Percentiles rank a stretch among this genome's conserved stretches.
Evolutionary conservation across 2,888 invertebrate species (phyloP).

Genomic region (Ptilodon capucinus): DNA sequence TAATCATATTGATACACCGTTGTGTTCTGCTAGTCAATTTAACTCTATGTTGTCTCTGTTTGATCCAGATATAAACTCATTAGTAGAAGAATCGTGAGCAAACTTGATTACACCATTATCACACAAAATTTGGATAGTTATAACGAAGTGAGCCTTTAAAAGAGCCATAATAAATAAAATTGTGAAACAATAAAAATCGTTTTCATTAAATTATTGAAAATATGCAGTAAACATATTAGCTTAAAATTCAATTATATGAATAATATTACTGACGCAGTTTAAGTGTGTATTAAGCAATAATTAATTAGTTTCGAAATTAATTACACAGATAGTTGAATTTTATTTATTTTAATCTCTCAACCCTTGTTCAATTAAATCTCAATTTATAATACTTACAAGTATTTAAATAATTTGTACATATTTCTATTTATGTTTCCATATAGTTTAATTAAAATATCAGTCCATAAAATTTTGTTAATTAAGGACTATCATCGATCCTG

Average conservation of each 20-base stretch:
- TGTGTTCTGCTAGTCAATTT: slow-evolving; percentile 90
- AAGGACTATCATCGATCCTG: too few species aligned
- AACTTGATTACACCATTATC: too few species aligned
- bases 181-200: too few species aligned
- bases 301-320: slow-evolving; percentile 1
- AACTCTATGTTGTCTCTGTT: slow-evolving; percentile 43
- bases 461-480: slow-evolving; percentile 13
- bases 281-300: too few species aligned
- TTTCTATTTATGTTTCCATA: slow-evolving; percentile 12
- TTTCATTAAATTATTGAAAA: too few species aligned
- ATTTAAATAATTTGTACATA: slow-evolving; percentile 3
- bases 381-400: slow-evolving; percentile 9
- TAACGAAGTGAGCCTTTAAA: too few species aligned
- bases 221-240: too few species aligned
- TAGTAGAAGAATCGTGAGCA: background rate
- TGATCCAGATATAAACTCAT: slow-evolving; percentile 8
- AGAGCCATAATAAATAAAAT: too few species aligned
- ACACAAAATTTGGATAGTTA: too few species aligned
- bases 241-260: too few species aligned
- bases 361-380: slow-evolving; percentile 6
- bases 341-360: slow-evolving; percentile 10
- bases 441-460: slow-evolving; percentile 12
- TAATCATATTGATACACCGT: slow-evolving; percentile 91
- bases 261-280: too few species aligned
- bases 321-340: slow-evolving; percentile 2